phyloP scores from a whole-genome alignment of 2,113 vertebrate species.

The Toxostoma redivivum region DNA sequence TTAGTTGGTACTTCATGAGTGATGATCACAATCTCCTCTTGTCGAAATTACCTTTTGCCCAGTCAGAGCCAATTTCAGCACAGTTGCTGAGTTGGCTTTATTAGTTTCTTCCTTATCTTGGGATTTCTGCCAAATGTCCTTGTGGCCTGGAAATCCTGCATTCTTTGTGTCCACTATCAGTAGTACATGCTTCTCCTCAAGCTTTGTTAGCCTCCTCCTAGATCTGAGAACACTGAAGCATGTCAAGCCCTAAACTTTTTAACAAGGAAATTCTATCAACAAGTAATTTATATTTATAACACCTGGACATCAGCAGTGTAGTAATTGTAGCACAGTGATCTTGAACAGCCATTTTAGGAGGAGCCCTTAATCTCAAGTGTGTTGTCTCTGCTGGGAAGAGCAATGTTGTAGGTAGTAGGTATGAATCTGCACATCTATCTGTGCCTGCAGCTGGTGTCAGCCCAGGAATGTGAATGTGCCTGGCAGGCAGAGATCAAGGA shows the following conservation, averaged over 20 bases:
- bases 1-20: background rate
- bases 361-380: background rate
- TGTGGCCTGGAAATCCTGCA: background rate
- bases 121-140: background rate
- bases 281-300: background rate
- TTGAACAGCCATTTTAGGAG: background rate
- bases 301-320: background rate
- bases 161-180: background rate
- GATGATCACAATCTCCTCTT: background rate
- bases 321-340: background rate
- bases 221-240: background rate
- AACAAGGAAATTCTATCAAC: background rate
- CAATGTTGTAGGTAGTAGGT: background rate
- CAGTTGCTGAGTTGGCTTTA: background rate
- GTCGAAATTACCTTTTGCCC: background rate
- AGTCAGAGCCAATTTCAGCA: background rate
- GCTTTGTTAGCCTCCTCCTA: background rate
- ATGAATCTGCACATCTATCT: background rate
- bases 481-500: background rate
- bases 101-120: background rate
- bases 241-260: background rate
- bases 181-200: background rate
- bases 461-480: background rate
- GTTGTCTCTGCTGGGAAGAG: background rate
- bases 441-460: background rate